phyloP scores from a whole-genome alignment of 92 coral and sea anemone species.

The Palythoa heliodiscus region DNA sequence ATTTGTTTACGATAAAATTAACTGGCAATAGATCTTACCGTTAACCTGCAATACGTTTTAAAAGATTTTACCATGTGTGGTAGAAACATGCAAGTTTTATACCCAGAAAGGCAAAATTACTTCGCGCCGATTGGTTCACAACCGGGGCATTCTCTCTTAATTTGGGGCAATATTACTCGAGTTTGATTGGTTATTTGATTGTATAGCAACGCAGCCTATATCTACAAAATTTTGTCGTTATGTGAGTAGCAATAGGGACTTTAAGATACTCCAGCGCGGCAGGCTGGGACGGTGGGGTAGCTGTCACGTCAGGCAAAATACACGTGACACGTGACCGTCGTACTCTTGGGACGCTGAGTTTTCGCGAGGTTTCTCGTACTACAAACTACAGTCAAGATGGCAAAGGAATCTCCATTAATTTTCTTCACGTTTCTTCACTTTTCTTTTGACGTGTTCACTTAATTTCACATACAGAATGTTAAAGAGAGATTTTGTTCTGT shows the following conservation, averaged over 20 bases:
- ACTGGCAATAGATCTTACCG: background rate
- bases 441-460: background rate
- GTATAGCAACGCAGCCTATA: no score
- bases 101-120: no score
- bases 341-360: background rate
- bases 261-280: background rate
- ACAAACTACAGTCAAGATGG: background rate
- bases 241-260: background rate
- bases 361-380: background rate
- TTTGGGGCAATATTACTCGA: no score
- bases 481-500: background rate
- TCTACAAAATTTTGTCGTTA: no score
- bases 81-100: no score
- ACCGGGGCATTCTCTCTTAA: no score
- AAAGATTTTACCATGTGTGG: no score
- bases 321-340: background rate
- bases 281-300: background rate
- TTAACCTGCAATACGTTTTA: no score
- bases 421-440: background rate
- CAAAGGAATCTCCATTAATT: background rate
- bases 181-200: no score
- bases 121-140: no score
- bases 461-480: background rate
- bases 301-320: background rate
- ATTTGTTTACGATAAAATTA: background rate